phyloP scores from a whole-genome alignment of 2,888 invertebrate species.

The Trypoxylon attenuatum region DNA sequence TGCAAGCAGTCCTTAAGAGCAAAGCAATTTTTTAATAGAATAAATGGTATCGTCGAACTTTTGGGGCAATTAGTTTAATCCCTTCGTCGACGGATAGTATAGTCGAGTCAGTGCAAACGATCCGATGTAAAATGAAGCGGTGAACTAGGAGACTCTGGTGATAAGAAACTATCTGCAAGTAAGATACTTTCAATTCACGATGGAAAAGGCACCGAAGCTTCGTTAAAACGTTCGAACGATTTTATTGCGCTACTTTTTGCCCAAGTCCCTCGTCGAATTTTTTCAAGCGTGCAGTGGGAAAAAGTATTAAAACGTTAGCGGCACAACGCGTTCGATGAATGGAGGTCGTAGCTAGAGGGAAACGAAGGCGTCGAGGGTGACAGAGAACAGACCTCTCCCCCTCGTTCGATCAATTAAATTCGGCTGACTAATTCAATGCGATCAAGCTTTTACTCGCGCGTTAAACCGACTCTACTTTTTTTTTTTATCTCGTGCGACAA shows the following conservation, averaged over 20 bases:
- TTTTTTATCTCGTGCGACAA: not conserved
- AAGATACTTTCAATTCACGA: slow-evolving; percentile 1
- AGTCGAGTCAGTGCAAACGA: too few relatives aligned
- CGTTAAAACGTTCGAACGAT: slow-evolving; percentile 16
- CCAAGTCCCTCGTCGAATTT: not conserved
- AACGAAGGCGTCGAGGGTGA: not conserved
- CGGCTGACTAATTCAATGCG: slow-evolving; percentile 46
- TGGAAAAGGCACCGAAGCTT: slow-evolving; percentile 2
- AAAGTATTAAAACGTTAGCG: slow-evolving; percentile 42
- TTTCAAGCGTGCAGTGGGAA: slow-evolving; percentile 11
- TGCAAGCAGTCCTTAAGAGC: too few relatives aligned
- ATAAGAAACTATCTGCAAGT: not conserved
- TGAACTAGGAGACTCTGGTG: too few relatives aligned
- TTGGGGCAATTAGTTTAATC: too few relatives aligned
- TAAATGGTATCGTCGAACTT: too few relatives aligned
- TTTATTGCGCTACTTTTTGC: slow-evolving; percentile 16
- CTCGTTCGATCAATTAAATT: slow-evolving; percentile 49
- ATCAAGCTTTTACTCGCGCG: slow-evolving; percentile 39
- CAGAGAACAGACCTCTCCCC: not conserved
- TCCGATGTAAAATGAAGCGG: too few relatives aligned
- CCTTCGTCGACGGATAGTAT: too few relatives aligned
- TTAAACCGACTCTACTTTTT: slow-evolving; percentile 13
- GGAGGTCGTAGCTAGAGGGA: slow-evolving; percentile 11
- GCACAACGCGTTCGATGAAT: slow-evolving; percentile 29
- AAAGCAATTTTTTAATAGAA: too few relatives aligned